phyloP scores from a whole-genome alignment of 35 echinoderm and acorn worm genomes.

The Anneissia japonica region DNA sequence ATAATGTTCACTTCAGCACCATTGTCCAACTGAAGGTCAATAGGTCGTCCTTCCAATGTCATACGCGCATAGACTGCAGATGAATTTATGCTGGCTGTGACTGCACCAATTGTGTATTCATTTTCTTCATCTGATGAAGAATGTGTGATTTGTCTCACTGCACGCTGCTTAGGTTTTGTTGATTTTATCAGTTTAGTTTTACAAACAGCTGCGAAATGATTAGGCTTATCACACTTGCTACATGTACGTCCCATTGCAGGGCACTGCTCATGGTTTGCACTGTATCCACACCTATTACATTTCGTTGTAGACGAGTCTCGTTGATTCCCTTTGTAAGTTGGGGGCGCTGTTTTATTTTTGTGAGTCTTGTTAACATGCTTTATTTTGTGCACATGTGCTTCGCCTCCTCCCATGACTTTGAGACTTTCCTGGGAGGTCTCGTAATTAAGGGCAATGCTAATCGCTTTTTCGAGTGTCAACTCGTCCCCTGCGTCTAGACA shows the following conservation, averaged over 20 bases:
- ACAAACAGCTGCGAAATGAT: background rate
- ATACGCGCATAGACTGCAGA: background rate
- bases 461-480: background rate
- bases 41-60: background rate
- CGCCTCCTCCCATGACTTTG: background rate
- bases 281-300: background rate
- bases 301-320: background rate
- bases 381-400: background rate
- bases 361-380: background rate
- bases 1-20: constrained; percentile 25
- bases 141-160: background rate
- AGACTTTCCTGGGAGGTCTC: background rate
- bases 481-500: background rate
- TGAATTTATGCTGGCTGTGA: background rate
- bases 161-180: background rate
- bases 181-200: background rate
- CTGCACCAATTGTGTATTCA: background rate
- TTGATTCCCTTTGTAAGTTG: background rate
- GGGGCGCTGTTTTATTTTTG: background rate
- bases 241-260: constrained; percentile 2
- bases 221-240: constrained; percentile 14
- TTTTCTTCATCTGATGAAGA: background rate
- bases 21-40: constrained; percentile 17
- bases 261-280: constrained; percentile 5
- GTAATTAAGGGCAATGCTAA: background rate